These are phyloP conservation scores for Penaeus japonicus DNA, from an alignment of 1,140 invertebrate species.

Conservation along the genomic window DNA sequence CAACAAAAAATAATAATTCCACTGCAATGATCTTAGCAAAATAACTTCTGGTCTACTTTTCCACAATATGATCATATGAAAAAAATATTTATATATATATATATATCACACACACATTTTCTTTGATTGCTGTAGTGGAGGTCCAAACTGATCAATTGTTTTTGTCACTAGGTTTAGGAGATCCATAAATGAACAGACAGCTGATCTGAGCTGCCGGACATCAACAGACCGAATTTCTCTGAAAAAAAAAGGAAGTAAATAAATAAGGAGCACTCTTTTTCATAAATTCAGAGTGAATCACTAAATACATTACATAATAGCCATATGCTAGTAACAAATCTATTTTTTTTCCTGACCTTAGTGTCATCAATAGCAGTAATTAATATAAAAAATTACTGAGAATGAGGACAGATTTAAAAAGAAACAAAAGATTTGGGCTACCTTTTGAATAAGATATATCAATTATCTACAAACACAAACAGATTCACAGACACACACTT, in stretches of 20 bases:
- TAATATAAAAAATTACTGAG: no score
- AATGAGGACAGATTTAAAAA: no score
- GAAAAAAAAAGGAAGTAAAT: not conserved
- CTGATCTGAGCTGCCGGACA: slow-evolving; percentile 46
- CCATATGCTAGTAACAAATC: no score
- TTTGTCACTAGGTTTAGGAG: slow-evolving; percentile 35
- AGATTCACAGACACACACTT: no score
- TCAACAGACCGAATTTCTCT: slow-evolving; percentile 43
- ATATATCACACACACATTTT: slow-evolving; percentile 32
- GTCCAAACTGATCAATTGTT: slow-evolving; percentile 47
- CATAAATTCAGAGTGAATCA: no score
- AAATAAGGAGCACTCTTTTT: not conserved
- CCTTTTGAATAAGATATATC: no score
- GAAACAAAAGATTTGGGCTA: no score
- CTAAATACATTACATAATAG: no score
- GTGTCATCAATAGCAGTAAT: no score
- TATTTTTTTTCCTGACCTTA: no score
- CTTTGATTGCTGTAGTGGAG: slow-evolving; percentile 36
- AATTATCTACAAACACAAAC: no score
- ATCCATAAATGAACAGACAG: slow-evolving; percentile 42
- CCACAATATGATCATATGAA: not conserved
- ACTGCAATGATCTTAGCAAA: not conserved
- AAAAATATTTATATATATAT: not conserved
- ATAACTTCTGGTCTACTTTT: not conserved
- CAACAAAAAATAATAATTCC: no score